Evolutionary conservation across 2,113 vertebrate genomes (phyloP).

Genomic region (Pagrus major): DNA sequence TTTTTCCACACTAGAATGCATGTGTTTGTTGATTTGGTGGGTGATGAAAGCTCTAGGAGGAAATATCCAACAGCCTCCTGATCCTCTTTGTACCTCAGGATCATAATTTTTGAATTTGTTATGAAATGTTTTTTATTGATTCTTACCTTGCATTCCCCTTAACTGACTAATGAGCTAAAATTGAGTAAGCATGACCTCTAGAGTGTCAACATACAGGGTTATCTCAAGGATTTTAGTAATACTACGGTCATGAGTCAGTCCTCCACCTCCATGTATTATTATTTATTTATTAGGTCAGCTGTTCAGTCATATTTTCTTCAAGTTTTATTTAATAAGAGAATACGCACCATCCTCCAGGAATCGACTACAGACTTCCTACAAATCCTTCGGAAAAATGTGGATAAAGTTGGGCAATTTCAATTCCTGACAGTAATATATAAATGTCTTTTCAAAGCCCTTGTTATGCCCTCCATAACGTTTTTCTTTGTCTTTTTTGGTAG

Average conservation of each 20-base stretch:
- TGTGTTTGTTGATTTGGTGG: neutral
- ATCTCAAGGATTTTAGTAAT: neutral
- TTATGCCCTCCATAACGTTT: neutral
- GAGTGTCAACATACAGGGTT: neutral
- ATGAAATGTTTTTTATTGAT: neutral
- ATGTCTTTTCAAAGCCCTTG: neutral
- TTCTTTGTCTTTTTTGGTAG: no score
- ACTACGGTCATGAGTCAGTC: neutral
- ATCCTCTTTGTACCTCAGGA: neutral
- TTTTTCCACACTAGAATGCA: neutral
- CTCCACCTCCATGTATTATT: no score
- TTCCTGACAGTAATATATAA: neutral
- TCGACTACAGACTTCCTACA: neutral
- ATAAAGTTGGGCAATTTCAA: neutral
- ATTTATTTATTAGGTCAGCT: neutral
- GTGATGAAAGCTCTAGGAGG: neutral
- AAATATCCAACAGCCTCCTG: neutral
- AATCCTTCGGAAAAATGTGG: neutral
- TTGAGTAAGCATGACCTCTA: neutral
- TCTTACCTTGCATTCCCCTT: neutral
- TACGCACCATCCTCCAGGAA: neutral
- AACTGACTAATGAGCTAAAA: slow-evolving; percentile 5
- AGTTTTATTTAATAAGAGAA: neutral
- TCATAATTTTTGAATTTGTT: neutral
- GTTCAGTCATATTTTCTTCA: neutral